phyloP scores from a whole-genome alignment of 2,888 invertebrate genomes.

The Perithous albicinctus region DNA sequence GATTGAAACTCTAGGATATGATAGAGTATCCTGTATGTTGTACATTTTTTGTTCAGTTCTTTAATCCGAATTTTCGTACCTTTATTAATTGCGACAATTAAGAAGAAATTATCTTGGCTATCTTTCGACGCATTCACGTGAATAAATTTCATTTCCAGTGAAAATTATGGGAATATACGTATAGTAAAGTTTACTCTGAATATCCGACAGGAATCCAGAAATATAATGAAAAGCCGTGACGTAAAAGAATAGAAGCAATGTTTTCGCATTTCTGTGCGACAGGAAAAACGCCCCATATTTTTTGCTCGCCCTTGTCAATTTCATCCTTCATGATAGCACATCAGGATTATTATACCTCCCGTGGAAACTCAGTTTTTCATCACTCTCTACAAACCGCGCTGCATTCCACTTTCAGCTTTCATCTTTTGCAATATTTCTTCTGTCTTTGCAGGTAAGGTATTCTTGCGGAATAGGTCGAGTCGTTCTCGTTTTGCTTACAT shows the following conservation, averaged over 20 bases:
- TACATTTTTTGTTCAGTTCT: no score
- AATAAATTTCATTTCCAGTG: neutral
- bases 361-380: neutral
- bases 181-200: neutral
- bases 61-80: no score
- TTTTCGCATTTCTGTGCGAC: neutral
- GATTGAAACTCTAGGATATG: no score
- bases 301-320: slow-evolving; percentile 6
- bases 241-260: neutral
- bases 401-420: slow-evolving; percentile 4
- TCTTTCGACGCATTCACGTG: neutral
- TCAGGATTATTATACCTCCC: slow-evolving; percentile 11
- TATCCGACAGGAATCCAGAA: neutral
- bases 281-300: neutral
- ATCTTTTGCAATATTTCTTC: neutral
- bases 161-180: neutral
- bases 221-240: neutral
- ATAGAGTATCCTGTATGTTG: no score
- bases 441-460: neutral
- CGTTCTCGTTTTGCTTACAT: neutral
- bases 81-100: no score
- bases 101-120: neutral
- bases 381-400: neutral
- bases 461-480: no score
- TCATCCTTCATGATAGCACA: neutral